Evolutionary conservation across 1,140 invertebrate genomes (phyloP).

Genomic region (Micrasema minimum): DNA sequence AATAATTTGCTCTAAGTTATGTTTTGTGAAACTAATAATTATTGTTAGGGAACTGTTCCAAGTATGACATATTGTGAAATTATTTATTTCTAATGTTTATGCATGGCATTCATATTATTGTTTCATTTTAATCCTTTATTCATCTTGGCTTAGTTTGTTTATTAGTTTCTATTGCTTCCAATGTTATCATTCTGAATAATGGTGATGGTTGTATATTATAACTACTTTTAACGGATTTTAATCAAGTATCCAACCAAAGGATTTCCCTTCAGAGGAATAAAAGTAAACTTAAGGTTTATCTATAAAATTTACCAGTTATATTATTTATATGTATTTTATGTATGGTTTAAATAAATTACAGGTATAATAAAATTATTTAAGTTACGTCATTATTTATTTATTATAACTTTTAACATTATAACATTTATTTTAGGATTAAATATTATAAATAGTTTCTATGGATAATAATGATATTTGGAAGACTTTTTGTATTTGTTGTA

Average conservation of each 20-base stretch:
- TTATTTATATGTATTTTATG: not conserved
- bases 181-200: constrained; percentile 48
- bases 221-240: too few species aligned
- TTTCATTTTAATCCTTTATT: constrained; percentile 44
- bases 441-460: too few species aligned
- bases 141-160: constrained; percentile 51
- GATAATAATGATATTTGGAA: too few species aligned
- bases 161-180: constrained; percentile 42
- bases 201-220: constrained; percentile 50
- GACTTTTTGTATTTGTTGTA: too few species aligned
- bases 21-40: not conserved
- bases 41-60: constrained; percentile 2
- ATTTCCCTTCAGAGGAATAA: too few species aligned
- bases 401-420: too few species aligned
- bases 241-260: too few species aligned
- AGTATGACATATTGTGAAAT: constrained; percentile 28
- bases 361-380: not conserved
- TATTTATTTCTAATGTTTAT: constrained; percentile 26
- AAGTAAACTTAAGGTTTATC: too few species aligned
- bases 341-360: not conserved
- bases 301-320: not conserved
- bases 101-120: constrained; percentile 28
- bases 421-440: too few species aligned
- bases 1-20: not conserved
- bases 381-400: not conserved